phyloP scores from a whole-genome alignment of 2,797 vertebrate species.

The Ara ararauna region DNA sequence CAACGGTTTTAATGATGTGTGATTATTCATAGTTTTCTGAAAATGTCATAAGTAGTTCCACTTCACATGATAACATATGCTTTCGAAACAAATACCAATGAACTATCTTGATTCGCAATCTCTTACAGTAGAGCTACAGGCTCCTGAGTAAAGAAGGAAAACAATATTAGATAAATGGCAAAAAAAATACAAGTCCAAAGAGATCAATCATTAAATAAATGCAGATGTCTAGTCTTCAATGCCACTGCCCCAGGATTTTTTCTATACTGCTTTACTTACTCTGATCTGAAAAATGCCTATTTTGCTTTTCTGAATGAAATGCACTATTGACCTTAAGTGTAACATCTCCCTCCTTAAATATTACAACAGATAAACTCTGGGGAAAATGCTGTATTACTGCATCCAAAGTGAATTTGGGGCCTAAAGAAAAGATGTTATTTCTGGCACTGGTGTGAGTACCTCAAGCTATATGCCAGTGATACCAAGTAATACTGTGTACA shows the following conservation, averaged over 20 bases:
- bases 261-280: background rate
- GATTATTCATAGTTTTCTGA: constrained; percentile 76
- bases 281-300: background rate
- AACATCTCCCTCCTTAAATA: background rate
- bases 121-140: background rate
- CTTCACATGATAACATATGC: constrained; percentile 77
- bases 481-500: background rate
- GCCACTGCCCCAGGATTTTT: background rate
- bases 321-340: background rate
- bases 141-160: background rate
- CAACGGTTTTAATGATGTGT: constrained; percentile 55
- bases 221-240: background rate
- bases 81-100: constrained; percentile 75
- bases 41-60: constrained; percentile 84
- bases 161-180: background rate
- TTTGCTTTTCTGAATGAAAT: background rate
- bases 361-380: background rate
- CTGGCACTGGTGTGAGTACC: background rate
- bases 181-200: background rate
- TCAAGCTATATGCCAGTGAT: background rate
- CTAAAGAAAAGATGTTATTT: background rate
- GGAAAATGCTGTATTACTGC: background rate
- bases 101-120: background rate
- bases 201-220: constrained; percentile 22
- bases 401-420: background rate